Conservation (phyloP, 2,888 invertebrate species). For the Agonopterix arenella region DNA sequence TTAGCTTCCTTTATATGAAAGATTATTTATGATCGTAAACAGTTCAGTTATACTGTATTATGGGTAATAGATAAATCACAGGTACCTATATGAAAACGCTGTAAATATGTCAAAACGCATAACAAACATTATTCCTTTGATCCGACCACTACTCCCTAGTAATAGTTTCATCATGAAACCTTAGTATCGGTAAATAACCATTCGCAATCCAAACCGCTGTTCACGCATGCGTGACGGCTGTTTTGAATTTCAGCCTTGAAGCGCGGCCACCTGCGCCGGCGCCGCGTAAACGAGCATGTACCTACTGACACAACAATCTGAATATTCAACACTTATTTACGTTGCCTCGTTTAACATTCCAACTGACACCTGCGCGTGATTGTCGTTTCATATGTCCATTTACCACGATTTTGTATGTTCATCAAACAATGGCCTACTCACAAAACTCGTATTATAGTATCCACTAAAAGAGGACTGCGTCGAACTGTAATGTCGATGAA, state of each 20-base stretch:
- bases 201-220: constrained; percentile 53
- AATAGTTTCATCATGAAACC: constrained; percentile 19
- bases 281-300: constrained; percentile 78
- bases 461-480: not conserved
- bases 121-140: constrained; percentile 5
- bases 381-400: constrained; percentile 45
- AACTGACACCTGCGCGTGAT: constrained; percentile 63
- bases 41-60: no score
- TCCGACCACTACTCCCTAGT: constrained; percentile 6
- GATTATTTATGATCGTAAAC: no score
- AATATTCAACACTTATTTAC: constrained; percentile 74
- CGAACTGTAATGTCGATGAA: constrained; percentile 8
- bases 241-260: constrained; percentile 78
- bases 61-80: no score
- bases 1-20: no score
- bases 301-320: constrained; percentile 63
- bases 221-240: constrained; percentile 74
- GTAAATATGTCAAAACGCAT: constrained; percentile 2
- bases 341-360: constrained; percentile 64
- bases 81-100: not conserved
- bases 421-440: no score
- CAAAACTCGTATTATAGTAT: not conserved
- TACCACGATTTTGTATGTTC: constrained; percentile 10
- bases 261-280: constrained; percentile 79
- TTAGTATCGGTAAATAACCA: constrained; percentile 39